Conservation (phyloP, 2,113 vertebrate genomes). For the Bos taurus region ARS-UCD2.0 NC_037328.1:111938001-111938500, state of each 20-base stretch:
- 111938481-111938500: neutral
- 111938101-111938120: neutral
- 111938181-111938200: neutral
- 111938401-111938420: neutral
- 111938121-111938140: neutral
- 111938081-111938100: neutral
- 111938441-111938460: neutral
- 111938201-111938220: neutral
- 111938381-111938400: neutral
- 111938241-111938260: neutral
- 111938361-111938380: neutral
- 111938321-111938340: neutral
- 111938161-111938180: neutral
- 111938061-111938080: neutral
- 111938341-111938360: neutral
- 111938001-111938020: neutral
- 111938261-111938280: neutral
- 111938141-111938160: neutral
- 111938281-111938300: neutral
- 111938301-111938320: neutral
- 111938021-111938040: neutral
- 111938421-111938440: neutral
- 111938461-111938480: fast-evolving
- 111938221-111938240: neutral
- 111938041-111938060: neutral